Evolutionary conservation across 2,888 invertebrate species (phyloP), one percentile per base, ranked within the genome.

Genomic region (Chaetogeoica ovagalla): DNA sequence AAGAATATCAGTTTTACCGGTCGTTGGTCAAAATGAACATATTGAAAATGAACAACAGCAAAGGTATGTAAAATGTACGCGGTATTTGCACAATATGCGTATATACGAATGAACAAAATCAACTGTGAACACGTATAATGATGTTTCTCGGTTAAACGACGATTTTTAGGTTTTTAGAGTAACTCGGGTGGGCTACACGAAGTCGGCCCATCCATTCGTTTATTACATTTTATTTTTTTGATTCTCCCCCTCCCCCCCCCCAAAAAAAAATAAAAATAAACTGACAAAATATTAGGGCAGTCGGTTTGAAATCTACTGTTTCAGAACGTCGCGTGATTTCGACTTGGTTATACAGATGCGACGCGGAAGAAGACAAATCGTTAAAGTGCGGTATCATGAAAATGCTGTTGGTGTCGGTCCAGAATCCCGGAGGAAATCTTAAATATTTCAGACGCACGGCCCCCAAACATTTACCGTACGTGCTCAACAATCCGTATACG

Each of bases 11-110:
- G 48, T 74, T 74, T 63, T 74, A n/a, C 15, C 62, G 74, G n/a
- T n/a, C 4, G 1, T 37, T 74, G 62, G 74, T 74, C 30, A 74
- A 74, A 74, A 74, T 15, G 6, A 65, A 74, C 30, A 63, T 74
- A 55, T 65, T 74, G 21, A 23, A 55, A 74, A 9, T 72, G 60
- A 48, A 23, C 48, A n/a, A 60, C 19, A 11, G 21, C 3, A 62
- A 19, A 4, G 62, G 60, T 62, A 19, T 7, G 3, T 4, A 30
- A 30, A 30, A 30, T 4, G 30, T 4, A 30, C 1, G 30, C 30
- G 30, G 30, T 30, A 30, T 30, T 30, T 30, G 30, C 30, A 30
- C 30, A 30, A 30, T 30, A 30, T 30, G 30, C 30, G 30, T 30
- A 30, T 30, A 30, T 65, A 65, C n/a, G 11, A 5, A 11, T 55